phyloP scores from a whole-genome alignment of 2,113 vertebrate genomes.

The Melanostigma gelatinosum region DNA sequence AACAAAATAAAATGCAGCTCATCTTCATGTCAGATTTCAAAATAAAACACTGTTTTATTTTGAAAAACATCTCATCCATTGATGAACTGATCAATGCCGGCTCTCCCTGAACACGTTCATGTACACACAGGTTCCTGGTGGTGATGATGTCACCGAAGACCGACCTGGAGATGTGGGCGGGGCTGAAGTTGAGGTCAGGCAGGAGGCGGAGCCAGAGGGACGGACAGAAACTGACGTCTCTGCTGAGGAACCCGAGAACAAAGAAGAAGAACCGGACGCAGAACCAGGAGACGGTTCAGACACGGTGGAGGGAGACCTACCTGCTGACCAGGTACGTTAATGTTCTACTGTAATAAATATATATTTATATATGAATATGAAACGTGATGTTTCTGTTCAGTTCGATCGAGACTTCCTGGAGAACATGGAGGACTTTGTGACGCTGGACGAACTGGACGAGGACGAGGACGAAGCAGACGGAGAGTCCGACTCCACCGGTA shows the following conservation, averaged over 20 bases:
- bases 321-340: constrained; percentile 38
- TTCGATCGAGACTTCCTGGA: constrained; percentile 86
- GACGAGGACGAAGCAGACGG: constrained; percentile 84
- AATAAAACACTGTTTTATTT: too few species aligned
- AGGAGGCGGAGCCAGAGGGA: constrained; percentile 41
- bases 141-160: background rate
- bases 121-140: constrained; percentile 23
- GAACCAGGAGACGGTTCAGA: constrained; percentile 35
- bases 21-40: too few species aligned
- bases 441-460: constrained; percentile 91
- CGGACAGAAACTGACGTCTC: fast-evolving
- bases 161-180: background rate
- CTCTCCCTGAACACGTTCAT: too few species aligned
- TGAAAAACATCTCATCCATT: too few species aligned
- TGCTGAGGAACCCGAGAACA: background rate
- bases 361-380: too few species aligned
- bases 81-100: too few species aligned
- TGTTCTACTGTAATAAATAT: too few species aligned
- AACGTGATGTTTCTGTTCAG: background rate
- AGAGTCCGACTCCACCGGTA: constrained; percentile 33
- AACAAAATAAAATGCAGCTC: too few species aligned
- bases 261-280: background rate
- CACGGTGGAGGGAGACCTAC: constrained; percentile 30
- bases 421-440: constrained; percentile 96
- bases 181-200: background rate